Evolutionary conservation across 2,888 invertebrate genomes (phyloP).

Genomic region (Heliconius sara): DNA sequence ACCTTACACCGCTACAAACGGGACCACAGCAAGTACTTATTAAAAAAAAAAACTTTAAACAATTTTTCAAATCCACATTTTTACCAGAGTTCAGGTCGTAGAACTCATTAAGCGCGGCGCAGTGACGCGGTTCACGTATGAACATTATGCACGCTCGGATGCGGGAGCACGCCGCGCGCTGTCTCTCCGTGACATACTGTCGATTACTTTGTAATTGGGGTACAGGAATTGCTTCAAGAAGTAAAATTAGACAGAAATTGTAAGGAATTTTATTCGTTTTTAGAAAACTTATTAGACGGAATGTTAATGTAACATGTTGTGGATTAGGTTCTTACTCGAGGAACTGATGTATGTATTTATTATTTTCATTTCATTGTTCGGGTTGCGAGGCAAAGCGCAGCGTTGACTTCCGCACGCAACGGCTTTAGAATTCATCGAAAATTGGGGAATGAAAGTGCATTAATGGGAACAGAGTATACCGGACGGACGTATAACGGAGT

Average conservation of each 20-base stretch:
- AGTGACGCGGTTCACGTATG: constrained; percentile 23
- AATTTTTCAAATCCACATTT: background rate
- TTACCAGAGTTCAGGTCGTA: constrained; percentile 19
- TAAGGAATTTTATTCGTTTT: background rate
- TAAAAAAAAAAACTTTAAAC: background rate
- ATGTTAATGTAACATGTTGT: too few species aligned
- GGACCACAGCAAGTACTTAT: background rate
- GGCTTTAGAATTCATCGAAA: too few species aligned
- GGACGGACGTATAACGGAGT: too few species aligned
- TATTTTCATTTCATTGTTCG: too few species aligned
- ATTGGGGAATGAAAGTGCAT: too few species aligned
- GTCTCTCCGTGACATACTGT: constrained; percentile 24
- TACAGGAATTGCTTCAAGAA: background rate
- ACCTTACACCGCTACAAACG: background rate
- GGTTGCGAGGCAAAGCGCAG: too few species aligned
- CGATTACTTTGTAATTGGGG: background rate
- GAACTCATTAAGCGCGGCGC: constrained; percentile 28
- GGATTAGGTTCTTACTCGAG: too few species aligned
- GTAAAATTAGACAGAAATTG: background rate
- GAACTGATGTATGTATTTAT: too few species aligned
- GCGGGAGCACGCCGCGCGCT: constrained; percentile 19
- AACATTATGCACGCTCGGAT: constrained; percentile 34
- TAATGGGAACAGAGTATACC: too few species aligned
- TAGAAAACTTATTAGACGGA: too few species aligned
- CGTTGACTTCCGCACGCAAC: too few species aligned